A percentile compares a stretch with the other conserved stretches of the same genome.
phyloP scores from a whole-genome alignment of 2,113 vertebrate species.

The Carettochelys insculpta region DNA sequence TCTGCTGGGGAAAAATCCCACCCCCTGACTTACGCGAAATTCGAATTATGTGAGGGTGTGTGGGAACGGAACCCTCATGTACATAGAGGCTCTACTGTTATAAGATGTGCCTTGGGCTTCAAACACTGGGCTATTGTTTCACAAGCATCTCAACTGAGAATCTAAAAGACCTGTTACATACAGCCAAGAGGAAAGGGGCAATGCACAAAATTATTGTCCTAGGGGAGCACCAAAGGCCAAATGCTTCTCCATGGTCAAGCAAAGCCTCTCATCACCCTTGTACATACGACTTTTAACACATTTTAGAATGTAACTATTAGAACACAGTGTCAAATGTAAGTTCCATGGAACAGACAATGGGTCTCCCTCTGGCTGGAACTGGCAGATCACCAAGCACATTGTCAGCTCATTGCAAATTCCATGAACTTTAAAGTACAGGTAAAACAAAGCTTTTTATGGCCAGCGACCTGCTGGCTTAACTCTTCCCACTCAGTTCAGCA shows the following conservation, averaged over 20 bases:
- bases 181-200: too few relatives aligned
- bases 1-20: too few relatives aligned
- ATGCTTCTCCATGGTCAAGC: neutral
- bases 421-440: neutral
- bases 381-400: neutral
- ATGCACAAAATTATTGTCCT: too few relatives aligned
- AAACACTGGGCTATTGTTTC: too few relatives aligned
- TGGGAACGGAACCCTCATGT: too few relatives aligned
- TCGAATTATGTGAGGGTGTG: too few relatives aligned
- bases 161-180: too few relatives aligned
- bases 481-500: constrained; percentile 12
- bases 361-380: neutral
- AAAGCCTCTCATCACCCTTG: neutral
- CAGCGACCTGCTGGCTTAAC: constrained; percentile 36
- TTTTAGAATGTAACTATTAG: neutral
- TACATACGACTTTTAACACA: accelerated
- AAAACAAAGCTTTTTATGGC: constrained; percentile 58
- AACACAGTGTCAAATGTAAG: neutral
- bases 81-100: too few relatives aligned
- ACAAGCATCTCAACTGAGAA: too few relatives aligned
- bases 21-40: too few relatives aligned
- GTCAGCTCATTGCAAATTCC: constrained; percentile 4
- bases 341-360: neutral
- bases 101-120: too few relatives aligned
- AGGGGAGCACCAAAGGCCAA: neutral